Evolutionary conservation across 2,113 vertebrate genomes (phyloP), one percentile per base, ranked within the genome.

Genomic region (Phaethon lepturus): DNA sequence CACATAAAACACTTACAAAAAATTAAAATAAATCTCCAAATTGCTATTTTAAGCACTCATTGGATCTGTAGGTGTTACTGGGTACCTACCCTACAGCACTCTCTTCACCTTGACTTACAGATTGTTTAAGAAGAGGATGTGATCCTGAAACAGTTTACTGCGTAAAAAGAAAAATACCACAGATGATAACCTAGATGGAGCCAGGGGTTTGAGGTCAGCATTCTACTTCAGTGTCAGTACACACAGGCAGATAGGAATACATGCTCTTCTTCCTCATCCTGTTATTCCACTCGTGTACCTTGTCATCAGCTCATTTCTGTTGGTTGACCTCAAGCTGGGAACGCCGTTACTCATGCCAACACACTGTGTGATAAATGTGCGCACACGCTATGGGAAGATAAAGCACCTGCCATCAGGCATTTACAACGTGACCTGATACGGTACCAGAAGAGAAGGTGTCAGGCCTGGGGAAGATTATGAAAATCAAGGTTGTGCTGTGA

Each of bases 271-370:
- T 88, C 87, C 69, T 81, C 53, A 60, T 88, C 45, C 58, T 87
- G 62, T 90, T 94, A 90, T 69, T 93, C 63, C 75, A 90, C 49
- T 35, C 11, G 1, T 18, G 29, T 52, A 66, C 75, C 84, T 45
- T 87, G 74, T 71, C 86, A 94, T 68, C 86, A 73, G 63, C 78
- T 88, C 45, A 9, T 42, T 83, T 63, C 78, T 33, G 50, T 17
- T 62, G 78, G 49, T 0, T 77, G 94, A 90, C 71, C 93, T 73
- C 17, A 11, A 45, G 86, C 83, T 42, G 63, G 59, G 81, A 90
- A 49, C 0, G 1, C 9, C 1, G 2, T 68, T 72, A 28, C 45
- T n/a, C 81, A 76, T 0, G 0, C 60, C 74, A 62, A 3, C 0
- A 0, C 31, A 17, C 23, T 1, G 2, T 7, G 40, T 25, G 85